A percentile compares a stretch with the other conserved stretches of the same genome.
Conservation (phyloP, 2,113 vertebrate species). For the Neogobius melanostomus region DNA sequence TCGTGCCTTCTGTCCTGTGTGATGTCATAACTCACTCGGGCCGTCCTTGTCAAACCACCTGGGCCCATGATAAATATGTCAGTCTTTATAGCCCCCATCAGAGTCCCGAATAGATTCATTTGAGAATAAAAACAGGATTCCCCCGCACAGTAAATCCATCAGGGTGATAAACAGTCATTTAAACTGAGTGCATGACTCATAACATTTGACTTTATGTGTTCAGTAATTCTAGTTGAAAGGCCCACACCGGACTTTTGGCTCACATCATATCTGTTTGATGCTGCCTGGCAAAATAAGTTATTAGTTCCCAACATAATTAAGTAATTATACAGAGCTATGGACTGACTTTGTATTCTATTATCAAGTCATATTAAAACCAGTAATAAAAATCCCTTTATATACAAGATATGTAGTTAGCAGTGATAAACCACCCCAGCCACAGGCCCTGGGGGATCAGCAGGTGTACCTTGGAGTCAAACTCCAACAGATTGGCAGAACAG, state of each 20-base stretch:
- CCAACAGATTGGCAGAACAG: conserved; percentile 79
- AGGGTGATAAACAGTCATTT: conserved; percentile 71
- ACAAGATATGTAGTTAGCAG: conserved; percentile 39
- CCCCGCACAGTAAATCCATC: conserved; percentile 71
- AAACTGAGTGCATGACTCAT: conserved; percentile 65
- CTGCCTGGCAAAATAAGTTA: neutral
- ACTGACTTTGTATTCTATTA: neutral
- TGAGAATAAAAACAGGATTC: conserved; percentile 76
- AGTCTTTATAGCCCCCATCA: conserved; percentile 72
- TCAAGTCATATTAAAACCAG: conserved; percentile 1
- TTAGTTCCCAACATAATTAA: neutral
- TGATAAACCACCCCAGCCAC: conserved; percentile 62
- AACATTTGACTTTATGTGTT: conserved; percentile 71
- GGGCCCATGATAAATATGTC: conserved; percentile 75
- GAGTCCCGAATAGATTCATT: conserved; percentile 72
- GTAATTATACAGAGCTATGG: neutral
- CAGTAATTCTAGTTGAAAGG: conserved; percentile 60
- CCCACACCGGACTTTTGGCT: conserved; percentile 29
- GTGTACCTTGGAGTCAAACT: conserved; percentile 71
- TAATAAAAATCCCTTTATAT: conserved; percentile 21
- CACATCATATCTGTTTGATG: conserved; percentile 5
- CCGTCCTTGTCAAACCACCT: conserved; percentile 76
- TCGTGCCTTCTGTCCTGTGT: conserved; percentile 41
- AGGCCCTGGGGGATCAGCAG: conserved; percentile 58
- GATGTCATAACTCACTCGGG: conserved; percentile 69